Evolutionary conservation across 2,797 vertebrate species (phyloP).

Genomic region (Cossypha polioptera): DNA sequence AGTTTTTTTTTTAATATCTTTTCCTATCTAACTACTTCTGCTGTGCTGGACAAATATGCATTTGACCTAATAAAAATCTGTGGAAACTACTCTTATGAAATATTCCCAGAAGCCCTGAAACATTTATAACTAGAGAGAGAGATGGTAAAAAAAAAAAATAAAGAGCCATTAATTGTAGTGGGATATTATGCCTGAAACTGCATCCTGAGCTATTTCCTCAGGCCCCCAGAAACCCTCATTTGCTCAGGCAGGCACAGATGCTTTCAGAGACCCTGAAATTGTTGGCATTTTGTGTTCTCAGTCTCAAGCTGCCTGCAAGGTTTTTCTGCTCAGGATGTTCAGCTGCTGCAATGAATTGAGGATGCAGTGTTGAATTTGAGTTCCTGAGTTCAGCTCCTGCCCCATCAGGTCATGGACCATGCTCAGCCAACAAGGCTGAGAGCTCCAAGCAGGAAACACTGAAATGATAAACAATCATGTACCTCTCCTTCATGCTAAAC

Average conservation of each 20-base stretch:
- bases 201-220: not conserved
- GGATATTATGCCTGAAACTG: not conserved
- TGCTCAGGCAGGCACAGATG: not conserved
- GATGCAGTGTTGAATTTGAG: not conserved
- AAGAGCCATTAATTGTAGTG: not conserved
- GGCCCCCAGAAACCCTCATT: not conserved
- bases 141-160: not conserved
- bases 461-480: slow-evolving; percentile 43
- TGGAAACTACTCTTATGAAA: not conserved
- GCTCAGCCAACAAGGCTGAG: not conserved
- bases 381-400: not conserved
- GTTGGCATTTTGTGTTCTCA: not conserved
- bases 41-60: not conserved
- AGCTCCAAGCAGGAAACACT: not conserved
- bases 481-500: not conserved
- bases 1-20: not conserved
- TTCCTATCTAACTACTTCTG: not conserved
- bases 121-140: not conserved
- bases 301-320: not conserved
- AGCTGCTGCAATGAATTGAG: not conserved
- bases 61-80: not conserved
- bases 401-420: not conserved
- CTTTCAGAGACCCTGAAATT: not conserved
- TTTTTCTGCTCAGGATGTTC: not conserved
- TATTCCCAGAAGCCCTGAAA: not conserved